These are phyloP conservation scores for Calliopum simillimum DNA, from an alignment of 2,888 invertebrate species.

Conservation along the genomic window DNA sequence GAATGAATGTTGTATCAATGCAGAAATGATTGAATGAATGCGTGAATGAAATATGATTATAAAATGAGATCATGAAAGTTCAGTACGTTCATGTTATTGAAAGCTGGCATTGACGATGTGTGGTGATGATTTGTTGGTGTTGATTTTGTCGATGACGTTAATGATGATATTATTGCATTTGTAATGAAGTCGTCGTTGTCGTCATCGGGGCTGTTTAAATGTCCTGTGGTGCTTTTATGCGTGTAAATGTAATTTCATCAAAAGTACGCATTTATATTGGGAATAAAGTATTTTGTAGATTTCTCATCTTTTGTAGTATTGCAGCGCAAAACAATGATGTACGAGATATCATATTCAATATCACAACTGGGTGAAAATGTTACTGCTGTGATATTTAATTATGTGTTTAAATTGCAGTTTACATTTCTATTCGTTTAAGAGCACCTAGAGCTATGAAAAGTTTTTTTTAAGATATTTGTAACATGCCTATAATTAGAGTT, in stretches of 20 bases:
- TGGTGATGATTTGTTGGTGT: conserved; percentile 9
- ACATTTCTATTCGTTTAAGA: not conserved
- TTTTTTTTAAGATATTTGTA: no score
- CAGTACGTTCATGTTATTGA: conserved; percentile 9
- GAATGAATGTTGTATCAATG: no score
- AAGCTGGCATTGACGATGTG: conserved; percentile 5
- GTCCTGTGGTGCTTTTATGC: conserved; percentile 24
- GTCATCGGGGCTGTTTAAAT: not conserved
- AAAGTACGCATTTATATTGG: not conserved
- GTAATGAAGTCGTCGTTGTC: not conserved
- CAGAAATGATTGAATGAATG: not conserved
- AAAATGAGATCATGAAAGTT: conserved; percentile 26
- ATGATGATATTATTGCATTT: conserved; percentile 25
- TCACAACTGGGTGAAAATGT: not conserved
- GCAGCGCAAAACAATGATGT: not conserved
- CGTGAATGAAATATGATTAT: conserved; percentile 28
- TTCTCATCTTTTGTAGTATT: not conserved
- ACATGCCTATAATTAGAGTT: no score
- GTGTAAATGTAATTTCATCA: not conserved
- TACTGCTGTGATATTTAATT: conserved; percentile 19
- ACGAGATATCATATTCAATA: no score
- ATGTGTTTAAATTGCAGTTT: conserved; percentile 22
- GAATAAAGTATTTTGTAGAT: not conserved
- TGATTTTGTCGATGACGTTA: conserved; percentile 22
- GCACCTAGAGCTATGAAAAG: no score